Base-by-base conservation (phyloP, 2,113 vertebrate species). In the Paratilapia polleni region DNA sequence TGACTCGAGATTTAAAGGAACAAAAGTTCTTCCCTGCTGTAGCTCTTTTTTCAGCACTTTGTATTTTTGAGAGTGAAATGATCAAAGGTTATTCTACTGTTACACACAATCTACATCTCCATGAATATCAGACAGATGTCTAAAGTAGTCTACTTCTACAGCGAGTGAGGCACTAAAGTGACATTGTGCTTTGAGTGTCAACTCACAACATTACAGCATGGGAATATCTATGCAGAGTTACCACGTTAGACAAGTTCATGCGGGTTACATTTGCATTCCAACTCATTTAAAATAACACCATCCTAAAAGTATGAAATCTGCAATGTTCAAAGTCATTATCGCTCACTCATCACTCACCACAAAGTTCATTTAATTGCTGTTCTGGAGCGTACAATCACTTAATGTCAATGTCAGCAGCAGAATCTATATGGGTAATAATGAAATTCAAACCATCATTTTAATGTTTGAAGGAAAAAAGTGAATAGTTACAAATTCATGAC, bases 351-450 rank as follows among this genome's bases (percentile, higher is more conserved):
- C 66, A 70, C 66, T 73, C 43, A 31, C 24, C 24, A 20, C 66
- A 73, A 73, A 73, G 66, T 73, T 73, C 68, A 73, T 73, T 28
- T 73, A 73, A 52, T n/a, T 54, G 47, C 68, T n/a, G 19, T 73
- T 73, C 68, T 34, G 68, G 47, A 73, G 26, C 52, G 8, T 20
- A 31, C 43, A 73, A 54, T 73, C 26, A 54, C 54, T 54, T 73
- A 73, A 73, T 73, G 47, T 73, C 68, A 73, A 19, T 31, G 26
- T 52, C 68, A 73, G 68, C 26, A 54, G 47, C 31, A 73, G 68
- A 73, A 73, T 73, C 19, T 73, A 54, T 34, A 34, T 31, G 47
- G 68, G 68, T n/a, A 73, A 73, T 52, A 73, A 73, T 11, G 6
- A 54, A 73, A 73, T 73, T 73, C 68, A 73, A 73, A 73, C 26